Base-by-base conservation (phyloP, 2,888 invertebrate species). In the Steinernema scapterisci region DNA sequence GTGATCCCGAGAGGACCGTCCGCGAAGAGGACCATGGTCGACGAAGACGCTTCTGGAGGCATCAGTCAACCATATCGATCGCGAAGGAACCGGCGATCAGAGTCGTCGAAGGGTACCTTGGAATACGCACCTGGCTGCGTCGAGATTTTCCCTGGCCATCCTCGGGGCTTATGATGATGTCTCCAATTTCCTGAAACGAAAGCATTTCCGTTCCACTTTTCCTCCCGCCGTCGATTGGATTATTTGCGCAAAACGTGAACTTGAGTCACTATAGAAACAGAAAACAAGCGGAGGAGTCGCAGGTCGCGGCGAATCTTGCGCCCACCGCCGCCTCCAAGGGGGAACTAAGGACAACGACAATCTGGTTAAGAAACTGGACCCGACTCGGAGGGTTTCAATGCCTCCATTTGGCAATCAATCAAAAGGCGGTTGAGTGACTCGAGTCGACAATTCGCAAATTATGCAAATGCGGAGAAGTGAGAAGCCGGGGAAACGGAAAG, bases 191-290 rank as follows among this genome's bases (percentile, higher is more conserved):
- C 54, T 63, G 63, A 21, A 63, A 63, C 38, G 38, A 38, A 38
- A 1, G 31, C 48, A 16, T 48, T 48, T 48, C 48, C 48, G 48
- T 48, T 48, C 48, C n/a, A 19, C 48, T 5, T 48, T 7, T 27
- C 31, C 63, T 31, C 38, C 38, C 38, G 25, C 27, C 11, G 16
- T 16, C 31, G 31, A 63, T 63, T 31, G 63, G 31, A 63, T 63
- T 63, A 63, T 63, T n/a, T 31, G n/a, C 48, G 48, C 48, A 16
- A 16, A 38, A 48, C 13, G 19, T 31, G 63, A 27, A 27, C 16
- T 31, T 31, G 31, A 63, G 38, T 63, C 63, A 63, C 63, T 63
- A 63, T 63, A 63, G 63, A 63, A 63, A 63, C 63, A 63, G 31
- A 25, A 16, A 16, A 27, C 23, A 31, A 6, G 63, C 27, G 63